A percentile compares a stretch with the other conserved stretches of the same genome.
Conservation (phyloP, 2,113 vertebrate species). For the Periophthalmus modestus region DNA sequence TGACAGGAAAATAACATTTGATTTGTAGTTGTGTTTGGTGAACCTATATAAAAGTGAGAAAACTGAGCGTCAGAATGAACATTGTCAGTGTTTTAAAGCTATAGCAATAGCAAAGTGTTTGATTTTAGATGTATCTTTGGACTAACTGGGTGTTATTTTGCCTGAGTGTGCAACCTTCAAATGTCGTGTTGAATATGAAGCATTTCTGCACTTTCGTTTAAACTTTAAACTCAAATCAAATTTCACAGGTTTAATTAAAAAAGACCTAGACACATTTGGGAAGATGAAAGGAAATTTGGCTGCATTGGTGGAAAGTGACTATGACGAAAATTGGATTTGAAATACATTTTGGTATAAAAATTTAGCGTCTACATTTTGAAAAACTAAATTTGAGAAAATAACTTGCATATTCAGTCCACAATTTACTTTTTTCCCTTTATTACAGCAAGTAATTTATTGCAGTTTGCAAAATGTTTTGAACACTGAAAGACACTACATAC, state of each 20-base stretch:
- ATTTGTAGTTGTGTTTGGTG: background rate
- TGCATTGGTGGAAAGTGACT: background rate
- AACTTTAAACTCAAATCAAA: background rate
- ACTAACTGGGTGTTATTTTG: background rate
- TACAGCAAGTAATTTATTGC: too few relatives aligned
- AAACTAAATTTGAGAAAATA: background rate
- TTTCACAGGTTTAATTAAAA: slow-evolving; percentile 6
- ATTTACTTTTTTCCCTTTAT: too few relatives aligned
- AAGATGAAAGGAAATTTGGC: background rate
- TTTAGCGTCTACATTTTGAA: background rate
- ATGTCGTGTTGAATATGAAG: background rate
- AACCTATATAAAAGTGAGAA: background rate
- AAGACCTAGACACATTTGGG: background rate
- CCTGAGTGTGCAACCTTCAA: background rate
- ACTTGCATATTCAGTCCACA: background rate
- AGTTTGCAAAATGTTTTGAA: too few relatives aligned
- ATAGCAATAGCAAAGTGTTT: background rate
- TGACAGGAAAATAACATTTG: background rate
- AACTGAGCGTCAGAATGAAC: background rate
- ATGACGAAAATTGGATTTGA: background rate
- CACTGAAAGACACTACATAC: too few relatives aligned
- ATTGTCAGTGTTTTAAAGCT: background rate
- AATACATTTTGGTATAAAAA: background rate
- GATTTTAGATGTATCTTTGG: background rate
- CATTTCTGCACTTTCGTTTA: background rate